A percentile compares a stretch with the other conserved stretches of the same genome.
phyloP scores from a whole-genome alignment of 2,888 invertebrate species.

The Tinea semifulvella region DNA sequence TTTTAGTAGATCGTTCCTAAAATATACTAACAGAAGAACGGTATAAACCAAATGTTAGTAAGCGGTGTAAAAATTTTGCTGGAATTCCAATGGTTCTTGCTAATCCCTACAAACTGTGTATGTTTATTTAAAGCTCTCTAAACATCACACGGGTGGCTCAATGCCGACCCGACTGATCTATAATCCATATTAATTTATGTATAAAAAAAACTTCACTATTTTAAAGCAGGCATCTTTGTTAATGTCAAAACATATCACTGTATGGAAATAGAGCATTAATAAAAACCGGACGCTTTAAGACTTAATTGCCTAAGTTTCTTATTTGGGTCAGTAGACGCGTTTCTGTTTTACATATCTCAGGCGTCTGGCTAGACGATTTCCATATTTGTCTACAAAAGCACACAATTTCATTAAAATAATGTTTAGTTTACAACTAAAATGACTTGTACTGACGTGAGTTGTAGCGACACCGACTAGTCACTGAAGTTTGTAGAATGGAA shows the following conservation, averaged over 20 bases:
- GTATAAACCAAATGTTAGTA: too few relatives aligned
- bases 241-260: not conserved
- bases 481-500: too few relatives aligned
- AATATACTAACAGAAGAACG: too few relatives aligned
- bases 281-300: constrained; percentile 1
- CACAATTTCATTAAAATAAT: too few relatives aligned
- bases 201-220: not conserved
- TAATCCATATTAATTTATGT: constrained; percentile 1
- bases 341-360: not conserved
- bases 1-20: too few relatives aligned
- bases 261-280: not conserved
- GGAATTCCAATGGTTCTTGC: too few relatives aligned
- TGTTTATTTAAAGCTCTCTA: constrained; percentile 2
- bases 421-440: too few relatives aligned
- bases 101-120: too few relatives aligned
- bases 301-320: constrained; percentile 5
- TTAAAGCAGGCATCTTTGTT: not conserved
- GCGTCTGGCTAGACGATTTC: constrained; percentile 7
- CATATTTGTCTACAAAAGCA: constrained; percentile 3
- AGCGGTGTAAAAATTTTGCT: too few relatives aligned
- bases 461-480: too few relatives aligned
- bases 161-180: not conserved
- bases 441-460: too few relatives aligned
- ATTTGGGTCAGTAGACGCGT: constrained; percentile 5
- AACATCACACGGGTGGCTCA: not conserved